Base-by-base conservation (phyloP, 2,888 invertebrate species). In the Dryomyza anilis region DNA sequence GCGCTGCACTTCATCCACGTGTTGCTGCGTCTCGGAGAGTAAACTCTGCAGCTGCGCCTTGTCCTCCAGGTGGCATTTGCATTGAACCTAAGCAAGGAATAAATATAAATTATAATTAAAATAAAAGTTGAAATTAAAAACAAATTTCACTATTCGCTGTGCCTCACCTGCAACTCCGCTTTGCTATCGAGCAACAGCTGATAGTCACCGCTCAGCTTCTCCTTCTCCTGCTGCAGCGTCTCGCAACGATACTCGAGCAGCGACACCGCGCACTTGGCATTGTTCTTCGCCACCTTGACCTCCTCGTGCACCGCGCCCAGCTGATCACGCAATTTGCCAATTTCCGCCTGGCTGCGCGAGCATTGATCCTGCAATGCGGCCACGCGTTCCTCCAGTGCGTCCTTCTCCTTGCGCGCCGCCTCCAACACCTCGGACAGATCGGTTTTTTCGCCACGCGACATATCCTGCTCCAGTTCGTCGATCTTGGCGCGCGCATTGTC, bases 401-500 rank as follows among this genome's bases (percentile, higher is more conserved):
- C 92, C 75, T 92, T 93, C 73, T 93, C 93, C 68, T 89, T 88
- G 25, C 89, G 83, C 0, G 88, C 87, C 56, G 86, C 86, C 73
- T 89, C 89, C 58, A 93, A 78, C 14, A 92, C 80, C 74, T 90
- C 89, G 69, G 91, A 90, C 48, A 91, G 80, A 77, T 92, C 91
- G 45, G 89, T 88, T 75, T 90, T 90, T 71, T 88, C 89, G 66
- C 88, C 88, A 30, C 89, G 84, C n/a, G 87, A 85, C 66, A 89
- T 81, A 67, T 89, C 88, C 69, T 88, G 87, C 70, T 91, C 90
- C 64, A 92, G 80, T 75, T 93, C 91, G 52, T 86, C 86, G 67
- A 92, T 90, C 84, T 95, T 95, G 4, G 92, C 90, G 75, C 92
- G 89, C 7, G 95, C 94, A 80, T 92, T 92, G 69, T 95, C 95